Conservation (phyloP, 2,797 vertebrate genomes). For the Tokudaia tokunoshimensis region DNA sequence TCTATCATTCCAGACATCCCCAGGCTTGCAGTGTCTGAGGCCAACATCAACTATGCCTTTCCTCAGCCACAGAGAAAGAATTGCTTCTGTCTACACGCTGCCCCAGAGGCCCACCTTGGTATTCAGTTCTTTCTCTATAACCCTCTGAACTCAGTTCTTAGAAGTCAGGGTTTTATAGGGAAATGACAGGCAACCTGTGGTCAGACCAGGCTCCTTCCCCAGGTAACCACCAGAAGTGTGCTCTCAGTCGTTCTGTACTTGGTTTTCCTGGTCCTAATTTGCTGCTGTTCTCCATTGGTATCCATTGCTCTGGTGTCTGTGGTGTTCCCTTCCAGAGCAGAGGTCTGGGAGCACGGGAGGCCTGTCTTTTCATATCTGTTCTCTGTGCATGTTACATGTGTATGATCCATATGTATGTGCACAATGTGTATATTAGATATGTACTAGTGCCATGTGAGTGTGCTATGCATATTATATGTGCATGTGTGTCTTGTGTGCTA, state of each 20-base stretch:
- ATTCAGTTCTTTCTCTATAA: not conserved
- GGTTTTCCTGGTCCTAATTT: accelerated
- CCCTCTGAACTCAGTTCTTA: accelerated
- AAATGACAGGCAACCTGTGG: accelerated
- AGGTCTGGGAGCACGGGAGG: not conserved
- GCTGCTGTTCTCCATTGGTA: not conserved
- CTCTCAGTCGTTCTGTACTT: not conserved
- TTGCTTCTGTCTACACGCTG: accelerated
- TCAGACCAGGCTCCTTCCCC: accelerated
- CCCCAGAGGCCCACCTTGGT: accelerated
- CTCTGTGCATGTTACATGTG: not conserved
- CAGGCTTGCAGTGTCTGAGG: not conserved
- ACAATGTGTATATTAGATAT: not conserved
- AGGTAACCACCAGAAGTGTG: too few species aligned
- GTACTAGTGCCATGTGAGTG: not conserved
- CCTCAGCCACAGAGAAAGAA: not conserved
- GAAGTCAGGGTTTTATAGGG: accelerated
- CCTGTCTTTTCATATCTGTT: not conserved
- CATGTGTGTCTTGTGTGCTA: not conserved
- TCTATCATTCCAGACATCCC: not conserved
- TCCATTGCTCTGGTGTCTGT: not conserved
- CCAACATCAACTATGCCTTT: not conserved
- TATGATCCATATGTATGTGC: not conserved
- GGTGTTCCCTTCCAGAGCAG: not conserved
- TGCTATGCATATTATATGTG: not conserved